Percentiles rank a stretch among this genome's conserved stretches.
Evolutionary conservation across 2,888 invertebrate genomes (phyloP).

Genomic region (Malacosoma neustria): DNA sequence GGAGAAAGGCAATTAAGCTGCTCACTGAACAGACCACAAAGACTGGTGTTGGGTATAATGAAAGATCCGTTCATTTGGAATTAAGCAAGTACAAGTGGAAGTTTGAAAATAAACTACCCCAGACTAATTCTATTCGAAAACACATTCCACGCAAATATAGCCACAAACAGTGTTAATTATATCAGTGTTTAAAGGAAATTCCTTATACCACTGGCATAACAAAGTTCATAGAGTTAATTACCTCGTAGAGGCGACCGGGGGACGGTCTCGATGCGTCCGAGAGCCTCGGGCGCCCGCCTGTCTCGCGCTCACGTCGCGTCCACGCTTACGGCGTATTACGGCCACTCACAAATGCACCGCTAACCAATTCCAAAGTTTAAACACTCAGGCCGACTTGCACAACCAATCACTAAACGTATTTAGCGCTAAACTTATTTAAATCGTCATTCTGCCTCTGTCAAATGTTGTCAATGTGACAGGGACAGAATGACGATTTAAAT

Average conservation of each 20-base stretch:
- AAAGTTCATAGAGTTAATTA: slow-evolving; percentile 69
- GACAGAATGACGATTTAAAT: too few relatives aligned
- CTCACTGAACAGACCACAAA: slow-evolving; percentile 57
- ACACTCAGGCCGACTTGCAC: too few relatives aligned
- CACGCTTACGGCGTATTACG: slow-evolving; percentile 23
- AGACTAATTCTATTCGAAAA: slow-evolving; percentile 9
- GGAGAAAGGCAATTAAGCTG: slow-evolving; percentile 64
- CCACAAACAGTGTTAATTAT: slow-evolving; percentile 34
- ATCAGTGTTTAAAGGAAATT: slow-evolving; percentile 51
- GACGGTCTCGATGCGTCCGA: too few relatives aligned
- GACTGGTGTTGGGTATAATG: slow-evolving; percentile 51
- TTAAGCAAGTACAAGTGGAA: slow-evolving; percentile 29
- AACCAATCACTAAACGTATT: too few relatives aligned
- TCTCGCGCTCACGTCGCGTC: slow-evolving; percentile 31
- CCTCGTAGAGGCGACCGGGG: slow-evolving; percentile 42
- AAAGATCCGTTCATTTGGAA: slow-evolving; percentile 39
- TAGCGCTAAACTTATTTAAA: too few relatives aligned
- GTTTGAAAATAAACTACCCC: slow-evolving; percentile 13
- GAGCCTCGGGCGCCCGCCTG: slow-evolving; percentile 32
- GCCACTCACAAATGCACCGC: slow-evolving; percentile 52
- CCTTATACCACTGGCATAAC: slow-evolving; percentile 49
- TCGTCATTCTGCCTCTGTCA: too few relatives aligned
- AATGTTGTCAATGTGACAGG: too few relatives aligned
- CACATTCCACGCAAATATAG: slow-evolving; percentile 1
- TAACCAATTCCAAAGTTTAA: slow-evolving; percentile 65